A percentile compares a stretch with the other conserved stretches of the same genome.
phyloP scores from a whole-genome alignment of 2,797 vertebrate genomes.

The Spatula versicolor region DNA sequence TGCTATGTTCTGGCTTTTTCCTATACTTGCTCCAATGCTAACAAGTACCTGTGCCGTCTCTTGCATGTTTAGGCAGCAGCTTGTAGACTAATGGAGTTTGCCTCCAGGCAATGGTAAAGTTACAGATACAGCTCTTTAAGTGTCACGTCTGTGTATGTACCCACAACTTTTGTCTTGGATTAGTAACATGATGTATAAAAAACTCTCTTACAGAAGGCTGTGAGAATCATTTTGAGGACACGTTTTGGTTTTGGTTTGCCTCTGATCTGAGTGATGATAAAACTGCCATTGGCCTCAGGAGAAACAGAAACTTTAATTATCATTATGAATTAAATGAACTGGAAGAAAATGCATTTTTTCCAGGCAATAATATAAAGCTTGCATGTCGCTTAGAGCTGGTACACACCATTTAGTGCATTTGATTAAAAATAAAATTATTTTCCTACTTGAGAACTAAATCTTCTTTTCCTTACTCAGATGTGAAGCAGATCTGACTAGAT shows the following conservation, averaged over 20 bases:
- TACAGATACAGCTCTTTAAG: not conserved
- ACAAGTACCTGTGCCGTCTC: not conserved
- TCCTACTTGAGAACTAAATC: not conserved
- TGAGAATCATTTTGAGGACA: not conserved
- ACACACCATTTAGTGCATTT: not conserved
- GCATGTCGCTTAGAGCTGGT: not conserved
- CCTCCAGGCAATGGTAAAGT: not conserved
- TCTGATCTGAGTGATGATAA: not conserved
- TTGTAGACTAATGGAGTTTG: not conserved
- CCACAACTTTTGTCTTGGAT: not conserved
- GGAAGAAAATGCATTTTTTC: not conserved
- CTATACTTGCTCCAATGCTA: not conserved
- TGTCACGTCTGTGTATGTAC: not conserved
- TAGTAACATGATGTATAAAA: not conserved
- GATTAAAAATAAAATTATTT: not conserved
- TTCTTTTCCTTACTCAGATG: not conserved
- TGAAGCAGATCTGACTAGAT: not conserved
- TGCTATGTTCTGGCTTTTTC: not conserved
- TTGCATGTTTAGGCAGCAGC: not conserved
- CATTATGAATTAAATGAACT: not conserved
- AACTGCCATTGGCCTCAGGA: not conserved
- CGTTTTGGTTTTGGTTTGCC: not conserved
- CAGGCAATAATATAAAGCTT: not conserved
- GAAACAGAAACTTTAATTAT: not conserved
- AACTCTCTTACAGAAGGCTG: not conserved